Percentiles rank a stretch among this genome's conserved stretches.
These are phyloP conservation scores for Falco concolor DNA, from an alignment of 2,797 vertebrate genomes.

Conservation along the genomic window DNA sequence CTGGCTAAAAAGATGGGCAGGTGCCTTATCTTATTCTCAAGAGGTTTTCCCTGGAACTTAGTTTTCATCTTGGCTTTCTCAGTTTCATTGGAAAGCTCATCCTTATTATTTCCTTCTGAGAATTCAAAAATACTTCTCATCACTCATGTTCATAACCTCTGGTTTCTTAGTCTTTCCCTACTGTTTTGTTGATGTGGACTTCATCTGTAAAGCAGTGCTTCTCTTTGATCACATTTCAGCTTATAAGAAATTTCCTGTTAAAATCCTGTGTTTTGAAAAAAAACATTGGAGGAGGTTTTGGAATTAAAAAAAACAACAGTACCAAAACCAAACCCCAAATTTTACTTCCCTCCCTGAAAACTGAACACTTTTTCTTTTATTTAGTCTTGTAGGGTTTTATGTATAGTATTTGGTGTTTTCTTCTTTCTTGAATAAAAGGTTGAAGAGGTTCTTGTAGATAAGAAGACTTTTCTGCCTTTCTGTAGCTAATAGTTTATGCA, in stretches of 20 bases:
- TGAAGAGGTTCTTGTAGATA: neutral
- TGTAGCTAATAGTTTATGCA: neutral
- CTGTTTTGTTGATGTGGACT: neutral
- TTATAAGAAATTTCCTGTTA: neutral
- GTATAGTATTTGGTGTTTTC: neutral
- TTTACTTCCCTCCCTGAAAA: neutral
- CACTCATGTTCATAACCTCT: neutral
- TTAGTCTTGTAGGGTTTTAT: neutral
- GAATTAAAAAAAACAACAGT: neutral
- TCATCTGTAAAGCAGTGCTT: neutral
- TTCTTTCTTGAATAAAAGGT: neutral
- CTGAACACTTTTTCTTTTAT: neutral
- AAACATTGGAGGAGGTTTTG: neutral
- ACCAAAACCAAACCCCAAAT: rapidly evolving
- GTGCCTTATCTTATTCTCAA: neutral
- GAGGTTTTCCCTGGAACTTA: neutral
- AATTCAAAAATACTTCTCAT: neutral
- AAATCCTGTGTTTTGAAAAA: neutral
- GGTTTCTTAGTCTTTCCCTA: neutral
- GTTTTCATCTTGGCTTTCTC: neutral
- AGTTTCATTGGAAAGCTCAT: neutral
- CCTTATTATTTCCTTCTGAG: neutral
- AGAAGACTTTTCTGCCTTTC: neutral
- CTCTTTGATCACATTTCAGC: neutral
- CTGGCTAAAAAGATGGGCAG: neutral